Percentiles rank a stretch among this genome's conserved stretches.
These are phyloP conservation scores for Aphodius sticticus DNA, from an alignment of 2,888 invertebrate genomes.

Conservation along the genomic window DNA sequence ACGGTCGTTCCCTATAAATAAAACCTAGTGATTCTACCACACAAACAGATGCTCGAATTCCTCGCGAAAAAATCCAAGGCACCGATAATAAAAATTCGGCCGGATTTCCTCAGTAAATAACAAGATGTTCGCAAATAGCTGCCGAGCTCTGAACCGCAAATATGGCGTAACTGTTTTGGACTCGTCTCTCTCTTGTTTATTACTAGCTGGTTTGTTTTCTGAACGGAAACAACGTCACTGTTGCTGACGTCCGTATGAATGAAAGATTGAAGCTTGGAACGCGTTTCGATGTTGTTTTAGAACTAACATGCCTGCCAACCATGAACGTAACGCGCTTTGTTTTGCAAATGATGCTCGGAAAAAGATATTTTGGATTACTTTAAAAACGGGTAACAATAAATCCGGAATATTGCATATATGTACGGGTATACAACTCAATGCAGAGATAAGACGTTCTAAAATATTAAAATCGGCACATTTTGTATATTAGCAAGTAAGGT, in stretches of 20 bases:
- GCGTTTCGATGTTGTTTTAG: not conserved
- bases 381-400: no score
- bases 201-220: not conserved
- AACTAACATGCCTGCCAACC: not conserved
- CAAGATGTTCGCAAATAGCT: not conserved
- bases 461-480: no score
- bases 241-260: not conserved
- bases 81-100: not conserved
- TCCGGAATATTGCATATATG: no score
- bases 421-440: no score
- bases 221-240: not conserved
- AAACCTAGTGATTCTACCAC: not conserved
- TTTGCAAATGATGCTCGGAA: not conserved
- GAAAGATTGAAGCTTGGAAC: constrained; percentile 4
- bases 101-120: not conserved
- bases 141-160: not conserved
- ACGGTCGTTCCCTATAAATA: not conserved
- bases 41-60: not conserved
- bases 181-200: not conserved
- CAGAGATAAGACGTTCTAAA: no score
- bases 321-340: not conserved
- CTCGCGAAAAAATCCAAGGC: not conserved
- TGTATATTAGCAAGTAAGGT: no score
- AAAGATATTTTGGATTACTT: no score
- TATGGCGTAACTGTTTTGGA: not conserved